Conservation (phyloP, 1,140 invertebrate species). For the Metopolophium dirhodum region DNA sequence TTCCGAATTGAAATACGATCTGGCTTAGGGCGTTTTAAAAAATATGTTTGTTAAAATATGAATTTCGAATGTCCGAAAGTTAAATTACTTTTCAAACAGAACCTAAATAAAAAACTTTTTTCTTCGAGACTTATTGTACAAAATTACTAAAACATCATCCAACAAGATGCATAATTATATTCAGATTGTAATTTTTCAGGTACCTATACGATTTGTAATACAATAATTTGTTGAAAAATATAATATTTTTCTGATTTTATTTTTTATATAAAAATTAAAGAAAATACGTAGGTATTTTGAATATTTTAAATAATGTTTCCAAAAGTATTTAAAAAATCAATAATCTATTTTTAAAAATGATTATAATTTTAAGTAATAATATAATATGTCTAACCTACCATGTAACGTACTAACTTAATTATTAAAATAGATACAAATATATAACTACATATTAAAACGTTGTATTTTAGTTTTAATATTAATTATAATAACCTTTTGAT, state of each 20-base stretch:
- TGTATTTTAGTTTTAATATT: background rate
- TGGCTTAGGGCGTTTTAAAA: background rate
- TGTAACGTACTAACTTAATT: too few relatives aligned
- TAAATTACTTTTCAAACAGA: conserved; percentile 41
- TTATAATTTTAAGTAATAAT: too few relatives aligned
- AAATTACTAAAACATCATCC: background rate
- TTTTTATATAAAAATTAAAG: too few relatives aligned
- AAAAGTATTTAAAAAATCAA: background rate
- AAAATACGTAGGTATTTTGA: too few relatives aligned
- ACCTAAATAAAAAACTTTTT: conserved; percentile 29
- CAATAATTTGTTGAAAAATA: background rate
- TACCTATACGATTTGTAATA: background rate
- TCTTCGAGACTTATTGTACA: background rate
- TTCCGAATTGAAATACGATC: conserved; percentile 11
- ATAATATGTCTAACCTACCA: too few relatives aligned
- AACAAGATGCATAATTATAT: background rate
- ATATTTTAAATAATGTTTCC: background rate
- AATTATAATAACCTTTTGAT: background rate
- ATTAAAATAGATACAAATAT: background rate
- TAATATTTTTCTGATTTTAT: background rate
- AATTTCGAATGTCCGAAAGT: conserved; percentile 26
- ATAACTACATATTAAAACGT: background rate
- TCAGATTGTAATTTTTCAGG: background rate
- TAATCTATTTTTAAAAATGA: background rate
- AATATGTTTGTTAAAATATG: background rate